phyloP scores from a whole-genome alignment of 2,888 invertebrate genomes.

The Drosophila nigricruria region DNA sequence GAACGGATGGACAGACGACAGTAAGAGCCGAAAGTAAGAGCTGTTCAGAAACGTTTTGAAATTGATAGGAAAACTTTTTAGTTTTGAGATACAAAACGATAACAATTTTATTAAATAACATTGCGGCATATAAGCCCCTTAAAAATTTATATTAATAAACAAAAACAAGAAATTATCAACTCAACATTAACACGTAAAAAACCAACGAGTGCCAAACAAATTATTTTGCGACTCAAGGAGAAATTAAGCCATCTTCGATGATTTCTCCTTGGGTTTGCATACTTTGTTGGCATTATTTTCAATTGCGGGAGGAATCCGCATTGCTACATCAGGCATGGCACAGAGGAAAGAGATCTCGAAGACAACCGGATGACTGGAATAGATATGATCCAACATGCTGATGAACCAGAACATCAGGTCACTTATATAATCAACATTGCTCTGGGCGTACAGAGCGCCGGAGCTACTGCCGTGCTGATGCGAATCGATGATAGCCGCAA shows the following conservation, averaged over 20 bases:
- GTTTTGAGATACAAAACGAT: too few species aligned
- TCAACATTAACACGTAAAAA: neutral
- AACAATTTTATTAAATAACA: neutral
- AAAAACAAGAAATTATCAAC: neutral
- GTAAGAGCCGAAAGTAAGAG: too few species aligned
- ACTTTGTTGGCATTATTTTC: too few species aligned
- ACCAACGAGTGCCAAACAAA: neutral
- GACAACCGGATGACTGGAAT: conserved; percentile 68
- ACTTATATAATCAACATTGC: conserved; percentile 48
- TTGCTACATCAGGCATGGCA: conserved; percentile 35
- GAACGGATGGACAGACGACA: too few species aligned
- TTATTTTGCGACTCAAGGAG: neutral
- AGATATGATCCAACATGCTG: conserved; percentile 70
- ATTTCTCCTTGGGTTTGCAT: neutral
- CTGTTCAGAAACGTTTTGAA: too few species aligned
- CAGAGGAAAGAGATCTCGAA: conserved; percentile 76
- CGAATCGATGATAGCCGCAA: conserved; percentile 73
- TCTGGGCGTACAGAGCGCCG: conserved; percentile 72
- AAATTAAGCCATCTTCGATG: neutral
- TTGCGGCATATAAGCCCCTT: neutral
- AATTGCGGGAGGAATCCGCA: conserved; percentile 50
- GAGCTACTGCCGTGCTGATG: conserved; percentile 71
- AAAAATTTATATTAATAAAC: neutral
- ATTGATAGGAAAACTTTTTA: too few species aligned
- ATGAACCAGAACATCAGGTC: conserved; percentile 73